These are phyloP conservation scores for Melieria omissa DNA, from an alignment of 2,888 invertebrate species.

Conservation along the genomic window DNA sequence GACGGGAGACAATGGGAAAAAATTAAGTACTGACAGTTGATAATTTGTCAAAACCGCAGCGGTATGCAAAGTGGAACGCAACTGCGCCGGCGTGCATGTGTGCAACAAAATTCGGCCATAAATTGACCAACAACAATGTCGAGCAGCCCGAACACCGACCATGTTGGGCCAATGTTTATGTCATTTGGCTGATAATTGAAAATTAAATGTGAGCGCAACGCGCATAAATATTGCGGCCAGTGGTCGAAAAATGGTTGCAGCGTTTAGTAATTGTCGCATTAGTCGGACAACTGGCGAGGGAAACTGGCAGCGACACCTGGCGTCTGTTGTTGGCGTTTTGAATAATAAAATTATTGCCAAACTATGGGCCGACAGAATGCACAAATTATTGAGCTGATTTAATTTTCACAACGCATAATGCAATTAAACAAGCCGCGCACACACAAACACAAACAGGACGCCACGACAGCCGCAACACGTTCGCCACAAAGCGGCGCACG, in stretches of 20 bases:
- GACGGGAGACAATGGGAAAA: conserved; percentile 7
- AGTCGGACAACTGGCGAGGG: too few species aligned
- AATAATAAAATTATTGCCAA: not conserved
- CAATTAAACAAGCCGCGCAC: conserved; percentile 6
- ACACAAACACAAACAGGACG: not conserved
- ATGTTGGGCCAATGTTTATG: conserved; percentile 7
- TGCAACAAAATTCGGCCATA: too few species aligned
- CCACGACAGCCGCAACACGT: too few species aligned
- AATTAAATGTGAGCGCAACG: conserved; percentile 2
- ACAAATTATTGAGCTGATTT: conserved; percentile 12
- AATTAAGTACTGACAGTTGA: conserved; percentile 62
- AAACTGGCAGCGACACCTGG: too few species aligned
- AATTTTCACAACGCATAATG: conserved; percentile 15
- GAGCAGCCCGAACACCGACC: too few species aligned
- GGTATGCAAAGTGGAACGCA: not conserved
- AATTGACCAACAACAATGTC: too few species aligned
- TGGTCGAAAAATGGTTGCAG: too few species aligned
- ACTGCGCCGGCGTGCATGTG: conserved; percentile 1
- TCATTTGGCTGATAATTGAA: conserved; percentile 11
- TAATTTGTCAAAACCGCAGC: conserved; percentile 61
- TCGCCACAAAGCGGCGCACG: not conserved
- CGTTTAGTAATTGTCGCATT: too few species aligned
- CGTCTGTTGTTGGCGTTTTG: too few species aligned
- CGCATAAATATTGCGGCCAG: too few species aligned
- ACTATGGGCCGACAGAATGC: too few species aligned